Base-by-base conservation (phyloP, 2,797 vertebrate genomes). In the Chaetodon trifasciatus region DNA sequence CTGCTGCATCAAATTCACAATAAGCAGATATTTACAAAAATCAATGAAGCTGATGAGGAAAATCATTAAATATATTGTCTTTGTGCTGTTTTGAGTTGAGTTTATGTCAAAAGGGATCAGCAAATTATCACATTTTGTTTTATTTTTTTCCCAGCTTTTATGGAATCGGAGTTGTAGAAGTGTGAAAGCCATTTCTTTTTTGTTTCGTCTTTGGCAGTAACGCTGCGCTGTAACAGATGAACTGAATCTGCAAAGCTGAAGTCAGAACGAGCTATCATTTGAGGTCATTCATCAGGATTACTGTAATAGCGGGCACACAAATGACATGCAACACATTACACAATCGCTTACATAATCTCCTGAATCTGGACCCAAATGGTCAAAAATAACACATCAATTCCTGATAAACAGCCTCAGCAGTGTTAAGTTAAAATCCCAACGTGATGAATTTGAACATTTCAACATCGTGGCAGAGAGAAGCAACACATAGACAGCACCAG, bases 241-340 rank as follows among this genome's bases (percentile, higher is more conserved):
- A 24, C 13, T 55, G 28, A 44, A 52, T 57, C 44, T 35, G 53
- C 42, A 42, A 49, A 42, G 3, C 39, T 7, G 6, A 74, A 68
- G 13, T 69, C 28, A 63, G 23, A 21, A 53, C 40, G 52, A 66
- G 63, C 13, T 49, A 39, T 47, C 12, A 19, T 63, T 44, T 76
- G 32, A 60, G 58, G 42, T 63, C 66, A 60, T 55, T 62, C n/a
- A 67, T 35, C 39, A 44, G 28, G 57, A 60, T 57, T 35, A 13
- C 35, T 24, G 3, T 32, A 6, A n/a, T 19, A 37, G 46, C 8
- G 4, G 12, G n/a, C 40, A 70, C n/a, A 5, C 52, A 73, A 50
- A 79, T 74, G 9, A 74, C 57, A 76, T 42, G 40, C 70, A 40
- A 1, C 8, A 60, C 40, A 62, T 70, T 39, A 46, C 64, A 74